phyloP scores from a whole-genome alignment of 2,113 vertebrate genomes.

The Petroica traversi region DNA sequence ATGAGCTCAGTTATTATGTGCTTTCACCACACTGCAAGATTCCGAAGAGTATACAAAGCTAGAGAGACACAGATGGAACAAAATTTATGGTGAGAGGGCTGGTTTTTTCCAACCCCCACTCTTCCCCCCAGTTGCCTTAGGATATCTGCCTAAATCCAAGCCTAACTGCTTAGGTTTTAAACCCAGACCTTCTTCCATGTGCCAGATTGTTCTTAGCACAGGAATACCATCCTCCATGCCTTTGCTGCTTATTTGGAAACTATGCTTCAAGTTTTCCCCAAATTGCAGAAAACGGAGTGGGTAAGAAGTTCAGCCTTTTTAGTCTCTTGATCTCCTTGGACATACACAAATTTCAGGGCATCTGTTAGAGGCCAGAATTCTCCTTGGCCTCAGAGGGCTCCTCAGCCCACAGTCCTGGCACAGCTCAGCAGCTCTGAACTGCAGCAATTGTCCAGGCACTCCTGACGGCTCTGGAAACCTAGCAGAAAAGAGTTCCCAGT shows the following conservation, averaged over 20 bases:
- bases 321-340: neutral
- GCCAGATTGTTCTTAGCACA: neutral
- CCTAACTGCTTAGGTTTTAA: neutral
- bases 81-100: neutral
- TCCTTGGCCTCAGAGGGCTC: neutral
- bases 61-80: neutral
- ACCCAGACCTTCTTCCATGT: neutral
- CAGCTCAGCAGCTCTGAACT: neutral
- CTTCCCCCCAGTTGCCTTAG: neutral
- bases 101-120: fast-evolving
- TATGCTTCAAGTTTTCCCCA: neutral
- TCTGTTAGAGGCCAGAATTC: neutral
- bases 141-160: neutral
- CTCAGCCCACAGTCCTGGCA: neutral
- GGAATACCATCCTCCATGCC: neutral
- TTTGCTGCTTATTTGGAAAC: constrained; percentile 2
- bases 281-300: neutral
- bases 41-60: neutral
- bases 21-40: neutral
- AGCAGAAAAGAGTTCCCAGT: neutral
- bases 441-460: neutral
- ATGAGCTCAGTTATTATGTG: neutral
- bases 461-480: neutral
- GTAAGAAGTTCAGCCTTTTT: neutral
- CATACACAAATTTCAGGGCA: neutral